Base-by-base conservation (phyloP, 2,113 vertebrate species). In the Plecturocebus donacophilus region DNA sequence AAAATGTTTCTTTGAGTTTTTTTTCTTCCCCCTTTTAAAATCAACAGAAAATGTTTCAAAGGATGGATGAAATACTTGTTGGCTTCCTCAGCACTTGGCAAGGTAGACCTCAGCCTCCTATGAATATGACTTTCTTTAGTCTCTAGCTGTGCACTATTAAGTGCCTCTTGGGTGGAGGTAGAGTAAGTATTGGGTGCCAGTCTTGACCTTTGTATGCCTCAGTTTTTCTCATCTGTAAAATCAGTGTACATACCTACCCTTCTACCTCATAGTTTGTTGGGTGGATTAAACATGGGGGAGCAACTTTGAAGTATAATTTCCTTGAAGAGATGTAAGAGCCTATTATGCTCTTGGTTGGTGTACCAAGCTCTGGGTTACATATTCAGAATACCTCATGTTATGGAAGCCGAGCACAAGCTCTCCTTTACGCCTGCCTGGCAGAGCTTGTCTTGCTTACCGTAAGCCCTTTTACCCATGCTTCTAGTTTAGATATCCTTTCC, bases 261-360 rank as follows among this genome's bases (percentile, higher is more conserved):
- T 80, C 95, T 98, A 97, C 97, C 97, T 97, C 97, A 77, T 93
- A 20, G 81, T 82, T 70, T 75, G 64, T 64, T 76, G 25, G 40
- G n/a, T 82, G 61, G 0, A 54, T 45, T 83, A 54, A 68, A 17
- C 19, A 12, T 88, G 47, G 23, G 25, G 32, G 40, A 88, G 23
- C 58, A 91, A 64, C 10, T 66, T 64, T 49, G 68, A 64, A 75
- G 12, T 30, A 16, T 87, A 64, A 30, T 76, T 77, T 49, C 82
- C 91, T 94, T 87, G 88, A 49, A 52, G 47, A 47, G 38, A 19
- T 68, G 10, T 4, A 49, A 68, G 61, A 77, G 82, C 45, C 47
- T 92, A 16, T 87, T 56, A 42, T 10, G 20, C 40, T 45, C 14
- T 82, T 87, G 76, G 38, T 77, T 87, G 70, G 38, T 38, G 35